Base-by-base conservation (phyloP, 2,797 vertebrate species). In the Merluccius polli region DNA sequence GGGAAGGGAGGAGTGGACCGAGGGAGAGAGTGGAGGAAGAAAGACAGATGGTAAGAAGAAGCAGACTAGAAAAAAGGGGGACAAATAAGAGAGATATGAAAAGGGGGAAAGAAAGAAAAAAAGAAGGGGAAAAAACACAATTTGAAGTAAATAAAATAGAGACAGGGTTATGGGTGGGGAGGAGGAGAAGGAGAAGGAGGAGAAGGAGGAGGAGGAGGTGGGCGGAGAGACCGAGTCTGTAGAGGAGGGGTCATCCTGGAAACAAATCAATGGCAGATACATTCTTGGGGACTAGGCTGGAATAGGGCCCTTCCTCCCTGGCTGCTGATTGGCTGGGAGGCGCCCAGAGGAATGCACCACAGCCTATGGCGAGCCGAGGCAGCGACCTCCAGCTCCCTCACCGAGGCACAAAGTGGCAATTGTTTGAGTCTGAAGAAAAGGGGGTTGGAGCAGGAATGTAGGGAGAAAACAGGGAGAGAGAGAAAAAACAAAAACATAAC, bases 221-320 rank as follows among this genome's bases (percentile, higher is more conserved):
- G 90, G 90, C 87, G 84, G 84, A 83, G 92, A 79, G 44, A 21
- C 44, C 3, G 33, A 48, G 44, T 48, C 44, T 48, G 44, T 15
- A 82, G 65, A 76, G 8, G 5, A 80, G 88, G 83, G 90, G 85
- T 94, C 89, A 94, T 93, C 88, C 90, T 93, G 91, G 90, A 94
- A 92, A 92, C 88, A 93, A 94, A 94, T 94, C 90, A 94, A 92
- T 92, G 89, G 86, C 90, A 85, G 87, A 93, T 92, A 86, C 91
- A 93, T 94, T 94, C 93, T 91, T 92, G 85, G 87, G 90, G 92
- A 93, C 90, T 88, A 85, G 89, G 91, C 90, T 92, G 87, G 90
- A 93, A 88, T 75, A 83, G 79, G 85, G 86, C 79, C 93, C 90
- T 92, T 92, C 92, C 90, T 93, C 87, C 79, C 88, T 87, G 86